Percentiles rank a stretch among this genome's conserved stretches.
These are phyloP conservation scores for Solen grandis DNA, from an alignment of 1,140 invertebrate species.

Conservation along the genomic window DNA sequence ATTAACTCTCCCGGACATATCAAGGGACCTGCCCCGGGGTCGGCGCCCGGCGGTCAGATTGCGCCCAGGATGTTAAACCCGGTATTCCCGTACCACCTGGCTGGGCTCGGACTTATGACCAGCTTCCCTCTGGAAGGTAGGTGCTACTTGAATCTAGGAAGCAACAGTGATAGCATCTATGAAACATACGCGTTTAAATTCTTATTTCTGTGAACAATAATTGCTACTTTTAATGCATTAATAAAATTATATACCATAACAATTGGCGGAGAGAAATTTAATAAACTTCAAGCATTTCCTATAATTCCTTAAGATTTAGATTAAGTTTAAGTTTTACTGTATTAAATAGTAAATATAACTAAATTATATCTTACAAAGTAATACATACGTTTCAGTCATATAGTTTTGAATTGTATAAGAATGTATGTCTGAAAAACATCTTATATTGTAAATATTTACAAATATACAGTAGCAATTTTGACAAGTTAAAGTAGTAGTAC, in stretches of 20 bases:
- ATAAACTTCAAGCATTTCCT: background rate
- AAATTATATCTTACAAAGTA: too few species aligned
- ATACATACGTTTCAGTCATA: too few species aligned
- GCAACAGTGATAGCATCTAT: background rate
- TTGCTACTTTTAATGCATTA: background rate
- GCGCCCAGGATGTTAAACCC: slow-evolving; percentile 66
- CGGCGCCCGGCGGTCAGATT: background rate
- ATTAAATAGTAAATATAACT: too few species aligned
- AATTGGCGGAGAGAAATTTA: background rate
- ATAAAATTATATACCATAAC: background rate
- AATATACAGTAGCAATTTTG: too few species aligned
- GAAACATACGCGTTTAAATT: background rate
- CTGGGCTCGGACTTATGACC: slow-evolving; percentile 68
- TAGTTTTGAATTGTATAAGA: too few species aligned
- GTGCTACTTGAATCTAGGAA: background rate
- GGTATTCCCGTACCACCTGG: slow-evolving; percentile 72
- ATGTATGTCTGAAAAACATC: too few species aligned
- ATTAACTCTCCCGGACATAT: slow-evolving; percentile 8
- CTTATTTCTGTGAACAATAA: background rate
- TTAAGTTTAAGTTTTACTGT: too few species aligned
- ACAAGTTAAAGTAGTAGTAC: too few species aligned
- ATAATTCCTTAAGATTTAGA: too few species aligned
- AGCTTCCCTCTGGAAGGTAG: slow-evolving; percentile 72
- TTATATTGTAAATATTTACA: too few species aligned
- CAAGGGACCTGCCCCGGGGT: slow-evolving; percentile 4